These are phyloP conservation scores for Pimpla rufipes DNA, from an alignment of 2,888 invertebrate species.

Conservation along the genomic window DNA sequence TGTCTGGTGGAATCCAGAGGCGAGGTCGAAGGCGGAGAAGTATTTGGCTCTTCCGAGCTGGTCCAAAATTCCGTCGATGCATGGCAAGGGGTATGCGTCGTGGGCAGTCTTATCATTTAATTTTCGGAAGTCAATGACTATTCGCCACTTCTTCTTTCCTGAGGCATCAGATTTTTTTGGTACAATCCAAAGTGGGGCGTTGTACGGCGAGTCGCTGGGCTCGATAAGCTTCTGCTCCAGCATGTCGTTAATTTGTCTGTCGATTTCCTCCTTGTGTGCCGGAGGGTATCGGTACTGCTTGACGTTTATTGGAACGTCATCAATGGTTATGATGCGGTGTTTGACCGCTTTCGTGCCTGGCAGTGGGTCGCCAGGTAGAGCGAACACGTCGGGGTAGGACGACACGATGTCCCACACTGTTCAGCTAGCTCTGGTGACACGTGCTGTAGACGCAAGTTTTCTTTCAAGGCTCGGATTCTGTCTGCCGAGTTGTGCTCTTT, in stretches of 20 bases:
- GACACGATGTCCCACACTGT: slow-evolving; percentile 27
- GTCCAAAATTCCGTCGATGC: slow-evolving; percentile 18
- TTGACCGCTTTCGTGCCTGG: slow-evolving; percentile 34
- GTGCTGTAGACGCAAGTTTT: background rate
- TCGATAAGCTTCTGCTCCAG: slow-evolving; percentile 7
- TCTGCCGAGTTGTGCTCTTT: slow-evolving; percentile 7
- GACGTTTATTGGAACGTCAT: slow-evolving; percentile 19
- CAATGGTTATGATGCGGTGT: slow-evolving; percentile 8
- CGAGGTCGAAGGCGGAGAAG: slow-evolving; percentile 71
- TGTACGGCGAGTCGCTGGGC: slow-evolving; percentile 41
- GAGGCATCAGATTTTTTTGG: slow-evolving; percentile 47
- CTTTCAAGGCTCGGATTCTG: background rate
- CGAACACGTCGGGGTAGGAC: slow-evolving; percentile 17
- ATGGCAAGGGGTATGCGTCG: slow-evolving; percentile 32
- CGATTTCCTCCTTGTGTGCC: slow-evolving; percentile 7
- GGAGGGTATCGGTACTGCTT: slow-evolving; percentile 10
- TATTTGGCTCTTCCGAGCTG: slow-evolving; percentile 69
- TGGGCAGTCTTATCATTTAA: slow-evolving; percentile 11
- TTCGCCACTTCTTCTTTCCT: slow-evolving; percentile 53
- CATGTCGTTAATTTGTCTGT: background rate
- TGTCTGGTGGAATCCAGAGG: slow-evolving; percentile 73
- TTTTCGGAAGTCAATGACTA: slow-evolving; percentile 58
- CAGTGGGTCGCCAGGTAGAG: slow-evolving; percentile 22
- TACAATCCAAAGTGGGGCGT: slow-evolving; percentile 52
- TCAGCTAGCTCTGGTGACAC: background rate